phyloP scores from a whole-genome alignment of 2,888 invertebrate genomes.

The Zaprionus lineosus region DNA sequence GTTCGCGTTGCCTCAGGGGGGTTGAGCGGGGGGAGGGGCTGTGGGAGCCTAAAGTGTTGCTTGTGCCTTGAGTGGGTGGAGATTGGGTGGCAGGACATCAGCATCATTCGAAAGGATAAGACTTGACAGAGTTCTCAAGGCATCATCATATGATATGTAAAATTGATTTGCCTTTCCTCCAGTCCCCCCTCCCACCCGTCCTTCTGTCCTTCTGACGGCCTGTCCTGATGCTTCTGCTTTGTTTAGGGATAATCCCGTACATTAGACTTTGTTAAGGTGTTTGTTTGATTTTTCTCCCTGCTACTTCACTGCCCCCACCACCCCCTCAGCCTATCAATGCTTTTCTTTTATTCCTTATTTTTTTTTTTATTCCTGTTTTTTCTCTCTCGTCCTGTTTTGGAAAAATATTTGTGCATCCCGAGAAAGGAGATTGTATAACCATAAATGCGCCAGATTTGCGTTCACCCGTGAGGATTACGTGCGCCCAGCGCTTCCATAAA shows the following conservation, averaged over 20 bases:
- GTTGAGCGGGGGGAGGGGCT: too few species aligned
- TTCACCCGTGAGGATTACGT: constrained; percentile 73
- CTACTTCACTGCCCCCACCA: not conserved
- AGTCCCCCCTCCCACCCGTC: constrained; percentile 15
- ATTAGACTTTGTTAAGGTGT: constrained; percentile 69
- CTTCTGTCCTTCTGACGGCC: not conserved
- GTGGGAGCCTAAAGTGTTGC: too few species aligned
- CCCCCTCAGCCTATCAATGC: not conserved
- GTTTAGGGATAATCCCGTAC: constrained; percentile 73
- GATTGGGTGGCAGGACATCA: too few species aligned
- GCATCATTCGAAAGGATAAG: constrained; percentile 61
- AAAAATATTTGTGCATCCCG: constrained; percentile 55
- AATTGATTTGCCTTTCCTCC: constrained; percentile 68
- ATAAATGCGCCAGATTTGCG: constrained; percentile 75
- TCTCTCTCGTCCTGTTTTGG: constrained; percentile 14
- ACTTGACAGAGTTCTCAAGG: constrained; percentile 17
- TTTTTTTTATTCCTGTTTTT: constrained; percentile 14
- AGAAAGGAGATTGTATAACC: constrained; percentile 63
- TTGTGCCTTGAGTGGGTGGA: too few species aligned
- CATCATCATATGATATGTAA: constrained; percentile 52
- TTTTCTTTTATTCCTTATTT: constrained; percentile 24
- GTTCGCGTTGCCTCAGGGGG: constrained; percentile 60
- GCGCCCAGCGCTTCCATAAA: constrained; percentile 12
- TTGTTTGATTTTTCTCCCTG: constrained; percentile 55
- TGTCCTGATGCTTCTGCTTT: constrained; percentile 54